phyloP scores from a whole-genome alignment of 2,113 vertebrate species.

The Clupea harengus region DNA sequence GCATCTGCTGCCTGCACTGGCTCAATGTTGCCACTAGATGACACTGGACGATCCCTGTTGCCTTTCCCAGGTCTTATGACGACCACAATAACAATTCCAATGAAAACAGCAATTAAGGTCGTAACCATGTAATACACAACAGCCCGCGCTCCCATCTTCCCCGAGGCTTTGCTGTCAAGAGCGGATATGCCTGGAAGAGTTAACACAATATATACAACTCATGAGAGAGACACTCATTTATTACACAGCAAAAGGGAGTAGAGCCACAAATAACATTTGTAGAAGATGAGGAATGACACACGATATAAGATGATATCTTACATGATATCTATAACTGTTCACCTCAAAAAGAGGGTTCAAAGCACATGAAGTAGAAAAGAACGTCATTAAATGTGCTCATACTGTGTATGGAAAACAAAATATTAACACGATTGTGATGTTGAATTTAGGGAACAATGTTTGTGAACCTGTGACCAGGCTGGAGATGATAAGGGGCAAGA shows the following conservation, averaged over 20 bases:
- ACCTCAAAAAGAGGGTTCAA: not conserved
- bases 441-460: not conserved
- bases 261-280: not conserved
- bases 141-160: slow-evolving; percentile 89
- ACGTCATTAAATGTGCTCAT: not conserved
- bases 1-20: slow-evolving; percentile 87
- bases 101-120: slow-evolving; percentile 91
- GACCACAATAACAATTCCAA: slow-evolving; percentile 89
- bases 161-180: slow-evolving; percentile 89
- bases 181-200: slow-evolving; percentile 84
- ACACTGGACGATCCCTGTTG: slow-evolving; percentile 78
- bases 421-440: not conserved
- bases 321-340: not conserved
- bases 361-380: not conserved
- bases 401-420: not conserved
- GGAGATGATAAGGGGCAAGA: slow-evolving; percentile 92
- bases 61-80: slow-evolving; percentile 91
- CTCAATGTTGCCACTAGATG: slow-evolving; percentile 77
- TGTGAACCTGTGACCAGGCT: slow-evolving; percentile 89
- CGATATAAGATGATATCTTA: not conserved
- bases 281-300: not conserved
- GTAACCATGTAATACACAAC: slow-evolving; percentile 94
- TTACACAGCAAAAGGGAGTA: not conserved
- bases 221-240: not conserved
- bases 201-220: not conserved